Percentiles rank a stretch among this genome's conserved stretches.
phyloP scores from a whole-genome alignment of 2,797 vertebrate genomes.

The Bovichtus diacanthus region DNA sequence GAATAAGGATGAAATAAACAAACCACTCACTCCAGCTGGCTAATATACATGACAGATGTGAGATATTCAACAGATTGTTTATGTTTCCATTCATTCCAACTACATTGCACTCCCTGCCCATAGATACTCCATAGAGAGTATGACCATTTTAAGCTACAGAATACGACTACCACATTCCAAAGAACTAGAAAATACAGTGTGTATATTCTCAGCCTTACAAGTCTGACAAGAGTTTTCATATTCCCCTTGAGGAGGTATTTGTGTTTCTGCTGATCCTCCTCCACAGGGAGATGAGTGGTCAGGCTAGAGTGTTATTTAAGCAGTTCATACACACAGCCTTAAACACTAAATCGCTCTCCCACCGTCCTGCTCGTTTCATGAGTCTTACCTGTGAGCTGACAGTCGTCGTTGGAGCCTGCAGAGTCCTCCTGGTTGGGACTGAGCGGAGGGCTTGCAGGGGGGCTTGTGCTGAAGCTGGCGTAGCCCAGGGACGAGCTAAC shows the following conservation, averaged over 20 bases:
- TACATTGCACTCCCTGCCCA: background rate
- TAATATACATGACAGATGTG: background rate
- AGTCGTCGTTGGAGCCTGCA: conserved; percentile 89
- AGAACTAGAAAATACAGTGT: background rate
- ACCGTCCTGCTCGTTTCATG: background rate
- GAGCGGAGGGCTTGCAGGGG: conserved; percentile 89
- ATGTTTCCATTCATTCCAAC: conserved; percentile 6
- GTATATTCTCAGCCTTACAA: background rate
- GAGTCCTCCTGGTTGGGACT: conserved; percentile 93
- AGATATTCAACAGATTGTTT: background rate
- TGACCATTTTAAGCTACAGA: background rate
- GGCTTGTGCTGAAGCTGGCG: conserved; percentile 91
- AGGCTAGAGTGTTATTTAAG: background rate
- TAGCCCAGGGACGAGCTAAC: conserved; percentile 93
- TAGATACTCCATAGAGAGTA: background rate
- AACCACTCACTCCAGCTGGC: background rate
- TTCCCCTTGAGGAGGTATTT: background rate
- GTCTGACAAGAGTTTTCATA: background rate
- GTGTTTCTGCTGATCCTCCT: conserved; percentile 19
- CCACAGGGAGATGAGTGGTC: conserved; percentile 20
- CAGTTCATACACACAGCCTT: conserved; percentile 2
- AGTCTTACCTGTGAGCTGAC: conserved; percentile 85
- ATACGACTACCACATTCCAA: background rate
- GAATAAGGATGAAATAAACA: background rate
- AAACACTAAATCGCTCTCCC: background rate